Evolutionary conservation across 1,140 invertebrate species (phyloP).

Genomic region (Ganaspis sp.): DNA sequence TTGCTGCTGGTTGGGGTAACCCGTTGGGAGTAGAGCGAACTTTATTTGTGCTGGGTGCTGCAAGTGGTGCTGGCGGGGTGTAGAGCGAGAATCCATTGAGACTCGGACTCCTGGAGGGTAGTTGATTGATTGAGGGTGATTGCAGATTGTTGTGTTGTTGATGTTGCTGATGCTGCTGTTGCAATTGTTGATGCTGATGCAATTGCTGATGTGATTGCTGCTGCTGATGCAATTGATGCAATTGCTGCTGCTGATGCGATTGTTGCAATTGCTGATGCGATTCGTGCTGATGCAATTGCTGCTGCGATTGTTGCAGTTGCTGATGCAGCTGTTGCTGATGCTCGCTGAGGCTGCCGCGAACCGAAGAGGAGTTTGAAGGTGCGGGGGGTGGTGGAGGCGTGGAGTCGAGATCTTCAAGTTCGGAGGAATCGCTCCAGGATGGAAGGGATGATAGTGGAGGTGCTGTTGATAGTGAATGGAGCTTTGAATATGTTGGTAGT

Average conservation of each 20-base stretch:
- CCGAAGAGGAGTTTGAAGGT: conserved; percentile 56
- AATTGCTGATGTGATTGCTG: conserved; percentile 50
- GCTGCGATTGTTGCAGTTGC: conserved; percentile 43
- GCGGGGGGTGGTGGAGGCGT: conserved; percentile 70
- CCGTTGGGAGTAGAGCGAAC: conserved; percentile 72
- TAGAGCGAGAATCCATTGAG: conserved; percentile 78
- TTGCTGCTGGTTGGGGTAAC: conserved; percentile 74
- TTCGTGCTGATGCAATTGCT: conserved; percentile 52
- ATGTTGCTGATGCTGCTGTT: conserved; percentile 46
- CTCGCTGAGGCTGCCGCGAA: conserved; percentile 46
- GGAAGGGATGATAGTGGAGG: conserved; percentile 62
- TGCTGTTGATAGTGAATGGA: conserved; percentile 63
- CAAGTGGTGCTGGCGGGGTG: conserved; percentile 77
- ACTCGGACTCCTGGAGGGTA: conserved; percentile 67
- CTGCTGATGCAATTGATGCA: conserved; percentile 45
- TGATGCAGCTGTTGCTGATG: conserved; percentile 52
- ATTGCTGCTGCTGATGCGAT: conserved; percentile 47
- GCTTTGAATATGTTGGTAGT: conserved; percentile 53
- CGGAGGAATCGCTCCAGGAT: conserved; percentile 58
- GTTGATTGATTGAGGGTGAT: conserved; percentile 60
- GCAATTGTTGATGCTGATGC: conserved; percentile 48
- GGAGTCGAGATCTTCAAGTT: conserved; percentile 70
- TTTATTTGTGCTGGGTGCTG: conserved; percentile 74
- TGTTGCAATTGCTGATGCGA: conserved; percentile 47
- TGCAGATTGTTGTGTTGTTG: conserved; percentile 57